Evolutionary conservation across 2,113 vertebrate genomes (phyloP), one percentile per base, ranked within the genome.

Genomic region (Scolopax mira): DNA sequence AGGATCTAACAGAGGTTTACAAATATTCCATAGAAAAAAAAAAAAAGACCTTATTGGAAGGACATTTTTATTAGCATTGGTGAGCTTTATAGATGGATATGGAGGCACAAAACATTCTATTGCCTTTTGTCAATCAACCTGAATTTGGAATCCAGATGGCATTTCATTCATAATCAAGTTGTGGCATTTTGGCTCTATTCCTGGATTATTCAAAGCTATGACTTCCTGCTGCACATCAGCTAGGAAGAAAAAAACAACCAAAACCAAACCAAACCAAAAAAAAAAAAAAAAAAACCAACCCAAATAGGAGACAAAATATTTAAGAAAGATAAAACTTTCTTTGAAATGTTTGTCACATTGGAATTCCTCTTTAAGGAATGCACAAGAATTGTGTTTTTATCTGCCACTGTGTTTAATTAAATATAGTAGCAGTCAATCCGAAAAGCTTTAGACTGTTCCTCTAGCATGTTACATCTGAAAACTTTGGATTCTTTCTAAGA

Each of bases 111-210:
- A 60, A 15, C 44, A 37, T 92, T 81, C 57, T 79, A 57, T 70
- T 84, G 66, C 85, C 74, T 94, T 95, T 85, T 72, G 70, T 92
- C 1, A 1, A 67, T 91, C 80, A 89, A n/a, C 19, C 49, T 62
- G 73, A 92, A 61, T 73, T 46, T 79, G 37, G 37, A 92, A 91
- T 87, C 89, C 91, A 91, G 89, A 94, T 95, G 93, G 91, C 71
- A 85, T 69, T 94, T 92, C 57, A 82, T 94, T 94, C 71, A 73
- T 89, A 94, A 90, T 96, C 65, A 85, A 89, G 61, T 94, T 82
- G 65, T 65, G 62, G 39, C 30, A 85, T 91, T 95, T 94, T 95
- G 95, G 78, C 84, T 94, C 27, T 72, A 6, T 75, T 97, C 90
- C 85, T 94, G 64, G 57, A 21, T 85, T 74, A 93, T 85, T 25